A percentile compares a stretch with the other conserved stretches of the same genome.
These are phyloP conservation scores for Parnassius mnemosyne DNA, from an alignment of 2,888 invertebrate genomes.

Conservation along the genomic window DNA sequence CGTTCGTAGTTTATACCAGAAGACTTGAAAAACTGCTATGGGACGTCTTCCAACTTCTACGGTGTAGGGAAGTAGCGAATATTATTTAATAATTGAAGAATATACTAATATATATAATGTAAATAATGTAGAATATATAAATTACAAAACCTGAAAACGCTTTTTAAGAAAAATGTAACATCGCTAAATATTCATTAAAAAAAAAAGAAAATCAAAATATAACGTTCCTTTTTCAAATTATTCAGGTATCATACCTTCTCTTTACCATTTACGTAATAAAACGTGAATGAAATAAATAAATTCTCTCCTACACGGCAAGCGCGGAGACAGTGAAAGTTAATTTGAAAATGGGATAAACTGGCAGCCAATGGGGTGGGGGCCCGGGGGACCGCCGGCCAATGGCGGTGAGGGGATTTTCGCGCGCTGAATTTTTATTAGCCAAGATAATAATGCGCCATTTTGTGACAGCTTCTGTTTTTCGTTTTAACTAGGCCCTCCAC, in stretches of 20 bases:
- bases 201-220: slow-evolving; percentile 17
- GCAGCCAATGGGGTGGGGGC: slow-evolving; percentile 64
- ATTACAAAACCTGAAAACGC: background rate
- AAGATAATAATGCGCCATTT: slow-evolving; percentile 78
- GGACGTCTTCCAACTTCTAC: too few species aligned
- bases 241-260: slow-evolving; percentile 33
- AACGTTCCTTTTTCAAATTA: slow-evolving; percentile 24
- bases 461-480: slow-evolving; percentile 69
- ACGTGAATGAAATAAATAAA: slow-evolving; percentile 65
- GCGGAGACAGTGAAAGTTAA: slow-evolving; percentile 75
- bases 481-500: slow-evolving; percentile 41
- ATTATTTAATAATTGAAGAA: too few species aligned
- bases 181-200: slow-evolving; percentile 1
- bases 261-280: slow-evolving; percentile 44
- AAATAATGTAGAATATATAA: too few species aligned
- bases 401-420: slow-evolving; percentile 67
- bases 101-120: too few species aligned
- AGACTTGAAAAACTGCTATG: too few species aligned
- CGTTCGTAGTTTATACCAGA: too few species aligned
- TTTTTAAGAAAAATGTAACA: slow-evolving; percentile 9
- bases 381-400: slow-evolving; percentile 67
- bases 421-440: slow-evolving; percentile 80
- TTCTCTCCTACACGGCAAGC: slow-evolving; percentile 57
- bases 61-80: too few species aligned
- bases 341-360: slow-evolving; percentile 79